Evolutionary conservation across 2,888 invertebrate species (phyloP).

Genomic region (Nephrotoma guestfalica): DNA sequence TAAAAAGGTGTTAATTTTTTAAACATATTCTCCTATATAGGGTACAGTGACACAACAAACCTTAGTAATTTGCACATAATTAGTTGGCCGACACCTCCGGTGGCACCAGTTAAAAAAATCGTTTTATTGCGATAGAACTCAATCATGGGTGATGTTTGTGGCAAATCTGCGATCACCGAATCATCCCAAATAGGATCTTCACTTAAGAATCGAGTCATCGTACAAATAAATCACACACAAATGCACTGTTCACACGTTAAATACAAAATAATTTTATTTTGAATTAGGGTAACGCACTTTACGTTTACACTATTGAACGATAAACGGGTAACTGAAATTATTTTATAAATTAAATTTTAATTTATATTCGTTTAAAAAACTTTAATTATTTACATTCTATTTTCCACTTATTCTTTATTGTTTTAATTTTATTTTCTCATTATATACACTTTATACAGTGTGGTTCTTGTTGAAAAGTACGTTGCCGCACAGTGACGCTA

Average conservation of each 20-base stretch:
- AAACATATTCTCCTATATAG: too few relatives aligned
- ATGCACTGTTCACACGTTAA: neutral
- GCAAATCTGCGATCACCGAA: neutral
- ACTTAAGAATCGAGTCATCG: neutral
- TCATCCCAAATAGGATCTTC: neutral
- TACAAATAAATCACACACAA: neutral
- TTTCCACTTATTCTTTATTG: neutral
- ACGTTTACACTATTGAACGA: neutral
- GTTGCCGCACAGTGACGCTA: too few relatives aligned
- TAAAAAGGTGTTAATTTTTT: too few relatives aligned
- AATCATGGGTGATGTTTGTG: conserved; percentile 14
- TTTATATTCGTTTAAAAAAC: neutral
- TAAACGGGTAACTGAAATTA: neutral
- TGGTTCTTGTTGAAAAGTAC: too few relatives aligned
- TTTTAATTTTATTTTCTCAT: too few relatives aligned
- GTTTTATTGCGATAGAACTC: conserved; percentile 16
- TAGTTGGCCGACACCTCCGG: conserved; percentile 18
- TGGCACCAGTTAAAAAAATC: conserved; percentile 17
- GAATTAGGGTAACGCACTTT: neutral
- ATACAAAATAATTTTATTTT: too few relatives aligned
- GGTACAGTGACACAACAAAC: conserved; percentile 8
- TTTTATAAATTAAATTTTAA: neutral
- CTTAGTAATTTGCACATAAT: conserved; percentile 18
- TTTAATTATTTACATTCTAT: neutral
- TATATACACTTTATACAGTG: too few relatives aligned